Evolutionary conservation across 2,797 vertebrate genomes (phyloP), one percentile per base, ranked within the genome.

Genomic region (Valencia hispanica): DNA sequence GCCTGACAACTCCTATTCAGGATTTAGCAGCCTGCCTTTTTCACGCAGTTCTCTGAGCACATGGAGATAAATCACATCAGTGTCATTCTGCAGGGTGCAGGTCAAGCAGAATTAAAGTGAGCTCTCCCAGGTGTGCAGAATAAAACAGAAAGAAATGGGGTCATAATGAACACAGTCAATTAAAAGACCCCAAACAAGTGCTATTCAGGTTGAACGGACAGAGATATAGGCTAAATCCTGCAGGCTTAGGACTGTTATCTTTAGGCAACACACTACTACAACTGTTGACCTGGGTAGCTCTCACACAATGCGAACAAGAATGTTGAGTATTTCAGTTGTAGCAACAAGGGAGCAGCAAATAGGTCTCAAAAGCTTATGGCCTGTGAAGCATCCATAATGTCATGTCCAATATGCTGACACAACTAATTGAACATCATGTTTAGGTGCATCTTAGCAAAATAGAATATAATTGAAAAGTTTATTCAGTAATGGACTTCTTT

Each of bases 261-360:
- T 81, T 68, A 77, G 88, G 80, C 72, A 87, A 83, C 89, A 88
- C 90, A 83, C 89, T 88, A 86, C 91, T 86, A 93, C 82, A 91
- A 72, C 87, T 86, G 75, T 84, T 84, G 91, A 92, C 92, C 88
- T 88, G 84, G 80, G 87, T 81, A 74, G 80, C 87, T 85, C 88
- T 87, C 81, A 77, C 79, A 94, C 88, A 93, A 94, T 94, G 90
- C 70, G 89, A 80, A 75, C 89, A 95, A 93, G 91, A 92, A 95
- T 94, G 89, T 86, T 80, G 92, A 92, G 90, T 90, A 94, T 94
- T 90, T 89, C 89, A 87, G 83, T 89, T 90, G 75, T 88, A 83
- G 93, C 80, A 93, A 94, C 93, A 94, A 45, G 65, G 71, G 75
- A 81, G 68, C 83, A 68, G 84, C 85, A 86, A 87, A 87, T 72